A percentile compares a stretch with the other conserved stretches of the same genome.
phyloP scores from a whole-genome alignment of 2,113 vertebrate genomes.

The Dipodomys spectabilis region DNA sequence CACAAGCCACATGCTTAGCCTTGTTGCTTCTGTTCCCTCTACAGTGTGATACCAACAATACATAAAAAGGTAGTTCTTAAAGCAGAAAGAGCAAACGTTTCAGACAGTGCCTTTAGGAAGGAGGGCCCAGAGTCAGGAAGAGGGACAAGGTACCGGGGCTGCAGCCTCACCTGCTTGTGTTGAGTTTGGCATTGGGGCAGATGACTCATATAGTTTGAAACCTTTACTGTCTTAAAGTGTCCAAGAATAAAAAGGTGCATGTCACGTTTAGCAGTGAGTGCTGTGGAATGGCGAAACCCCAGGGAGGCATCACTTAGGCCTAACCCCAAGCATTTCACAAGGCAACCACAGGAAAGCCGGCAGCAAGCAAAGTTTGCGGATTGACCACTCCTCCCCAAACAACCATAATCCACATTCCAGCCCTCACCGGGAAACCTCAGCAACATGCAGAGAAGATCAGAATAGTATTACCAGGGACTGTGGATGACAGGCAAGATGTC shows the following conservation, averaged over 20 bases:
- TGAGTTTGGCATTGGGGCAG: background rate
- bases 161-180: background rate
- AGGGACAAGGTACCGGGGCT: background rate
- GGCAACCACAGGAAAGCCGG: conserved; percentile 51
- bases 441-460: background rate
- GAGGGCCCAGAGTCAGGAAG: background rate
- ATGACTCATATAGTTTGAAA: background rate
- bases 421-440: background rate
- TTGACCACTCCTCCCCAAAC: background rate
- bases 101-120: background rate
- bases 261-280: background rate
- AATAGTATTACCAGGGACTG: background rate
- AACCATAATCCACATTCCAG: background rate
- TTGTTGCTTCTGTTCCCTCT: too few species aligned
- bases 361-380: background rate
- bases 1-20: too few species aligned
- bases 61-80: background rate
- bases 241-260: conserved; percentile 10
- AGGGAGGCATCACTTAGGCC: background rate
- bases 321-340: conserved; percentile 72
- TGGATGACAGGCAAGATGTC: background rate
- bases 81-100: background rate
- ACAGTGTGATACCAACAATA: background rate
- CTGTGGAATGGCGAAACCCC: background rate
- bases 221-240: background rate